Percentiles rank a stretch among this genome's conserved stretches.
phyloP scores from a whole-genome alignment of 2,113 vertebrate genomes.

The Calypte anna region DNA sequence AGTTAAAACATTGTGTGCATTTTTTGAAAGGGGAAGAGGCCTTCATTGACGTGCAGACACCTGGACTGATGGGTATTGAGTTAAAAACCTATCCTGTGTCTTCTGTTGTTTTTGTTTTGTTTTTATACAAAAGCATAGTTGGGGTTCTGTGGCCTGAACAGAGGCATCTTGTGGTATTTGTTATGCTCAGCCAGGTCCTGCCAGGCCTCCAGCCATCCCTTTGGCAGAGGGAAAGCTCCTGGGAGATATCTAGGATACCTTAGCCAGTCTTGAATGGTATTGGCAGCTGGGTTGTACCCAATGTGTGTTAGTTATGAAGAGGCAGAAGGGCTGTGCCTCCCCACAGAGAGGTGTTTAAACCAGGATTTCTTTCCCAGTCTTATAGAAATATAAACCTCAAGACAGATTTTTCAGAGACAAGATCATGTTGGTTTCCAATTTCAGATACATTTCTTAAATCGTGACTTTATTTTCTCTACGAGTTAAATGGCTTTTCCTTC shows the following conservation, averaged over 20 bases:
- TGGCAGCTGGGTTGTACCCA: neutral
- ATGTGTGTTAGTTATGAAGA: neutral
- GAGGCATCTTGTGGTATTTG: neutral
- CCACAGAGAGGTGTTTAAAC: neutral
- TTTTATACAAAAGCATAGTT: neutral
- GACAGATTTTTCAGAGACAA: neutral
- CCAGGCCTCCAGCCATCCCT: neutral
- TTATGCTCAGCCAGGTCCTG: neutral
- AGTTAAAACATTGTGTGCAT: neutral
- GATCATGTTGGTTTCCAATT: neutral
- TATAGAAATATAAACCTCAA: neutral
- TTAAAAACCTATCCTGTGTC: neutral
- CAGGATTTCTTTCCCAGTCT: neutral
- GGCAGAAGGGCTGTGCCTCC: neutral
- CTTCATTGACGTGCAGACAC: neutral
- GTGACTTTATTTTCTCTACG: neutral
- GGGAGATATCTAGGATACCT: neutral
- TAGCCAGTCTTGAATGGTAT: accelerated
- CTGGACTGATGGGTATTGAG: neutral
- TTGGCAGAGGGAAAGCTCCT: neutral
- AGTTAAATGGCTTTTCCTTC: neutral
- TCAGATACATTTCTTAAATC: neutral
- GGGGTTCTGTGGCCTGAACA: neutral
- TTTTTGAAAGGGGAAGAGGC: neutral
- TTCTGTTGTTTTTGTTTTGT: neutral